Evolutionary conservation across 2,113 vertebrate genomes (phyloP).

Genomic region (Siphamia tubifer): DNA sequence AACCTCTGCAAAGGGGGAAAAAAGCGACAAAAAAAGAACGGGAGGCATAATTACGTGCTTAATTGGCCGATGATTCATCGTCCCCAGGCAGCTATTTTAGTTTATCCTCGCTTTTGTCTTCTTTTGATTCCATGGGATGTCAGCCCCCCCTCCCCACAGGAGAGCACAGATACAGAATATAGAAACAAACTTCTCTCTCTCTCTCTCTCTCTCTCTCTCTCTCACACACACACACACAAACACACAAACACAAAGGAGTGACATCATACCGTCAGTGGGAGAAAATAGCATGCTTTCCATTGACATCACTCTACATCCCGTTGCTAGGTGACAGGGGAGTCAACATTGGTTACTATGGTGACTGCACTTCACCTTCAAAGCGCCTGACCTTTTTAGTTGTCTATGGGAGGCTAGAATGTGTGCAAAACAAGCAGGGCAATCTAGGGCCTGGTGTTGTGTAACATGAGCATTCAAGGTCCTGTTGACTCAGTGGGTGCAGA

Average conservation of each 20-base stretch:
- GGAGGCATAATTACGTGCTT: constrained; percentile 30
- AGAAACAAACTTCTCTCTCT: constrained; percentile 42
- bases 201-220: constrained; percentile 33
- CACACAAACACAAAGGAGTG: constrained; percentile 49
- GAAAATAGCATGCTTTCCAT: constrained; percentile 69
- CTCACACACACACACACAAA: constrained; percentile 10
- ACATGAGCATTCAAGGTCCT: constrained; percentile 42
- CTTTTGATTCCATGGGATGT: constrained; percentile 26
- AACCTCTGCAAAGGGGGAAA: background rate
- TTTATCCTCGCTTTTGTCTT: constrained; percentile 21
- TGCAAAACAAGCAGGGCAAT: background rate
- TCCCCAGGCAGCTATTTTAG: constrained; percentile 42
- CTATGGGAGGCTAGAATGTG: constrained; percentile 20
- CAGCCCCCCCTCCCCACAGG: background rate
- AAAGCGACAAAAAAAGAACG: background rate
- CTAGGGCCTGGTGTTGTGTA: constrained; percentile 48
- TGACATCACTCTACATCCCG: constrained; percentile 82
- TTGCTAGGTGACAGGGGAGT: constrained; percentile 82
- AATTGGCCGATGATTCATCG: constrained; percentile 59
- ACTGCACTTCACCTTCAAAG: constrained; percentile 83
- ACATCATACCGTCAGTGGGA: constrained; percentile 69
- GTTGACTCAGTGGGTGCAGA: constrained; percentile 51
- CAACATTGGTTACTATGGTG: constrained; percentile 87
- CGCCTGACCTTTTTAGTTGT: constrained; percentile 66
- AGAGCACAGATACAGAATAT: constrained; percentile 34